Percentiles rank a stretch among this genome's conserved stretches.
Evolutionary conservation across 2,113 vertebrate species (phyloP).

Genomic region (Neogobius melanostomus): DNA sequence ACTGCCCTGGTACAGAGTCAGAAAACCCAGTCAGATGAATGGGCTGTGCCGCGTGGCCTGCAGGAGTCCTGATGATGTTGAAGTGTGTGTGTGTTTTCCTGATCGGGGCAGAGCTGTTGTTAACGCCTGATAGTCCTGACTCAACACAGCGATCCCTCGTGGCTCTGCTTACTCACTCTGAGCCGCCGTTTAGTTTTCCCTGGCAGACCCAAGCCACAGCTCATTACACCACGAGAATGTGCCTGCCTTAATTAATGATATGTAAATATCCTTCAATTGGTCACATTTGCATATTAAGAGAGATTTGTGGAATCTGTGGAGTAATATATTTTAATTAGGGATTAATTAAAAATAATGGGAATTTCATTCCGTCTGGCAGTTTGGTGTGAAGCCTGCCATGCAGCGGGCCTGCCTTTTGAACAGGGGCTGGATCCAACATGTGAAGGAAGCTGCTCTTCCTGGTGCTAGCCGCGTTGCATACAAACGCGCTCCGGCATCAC

Average conservation of each 20-base stretch:
- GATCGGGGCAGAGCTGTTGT: slow-evolving; percentile 51
- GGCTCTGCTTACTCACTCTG: slow-evolving; percentile 74
- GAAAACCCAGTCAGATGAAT: slow-evolving; percentile 7
- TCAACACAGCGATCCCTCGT: slow-evolving; percentile 64
- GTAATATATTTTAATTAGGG: slow-evolving; percentile 99
- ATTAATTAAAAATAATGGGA: slow-evolving; percentile 99
- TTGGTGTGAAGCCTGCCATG: slow-evolving; percentile 86
- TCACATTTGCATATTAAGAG: slow-evolving; percentile 99
- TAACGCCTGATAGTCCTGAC: slow-evolving; percentile 66
- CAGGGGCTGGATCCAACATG: slow-evolving; percentile 49
- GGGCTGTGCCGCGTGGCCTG: slow-evolving; percentile 3
- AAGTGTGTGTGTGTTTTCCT: slow-evolving; percentile 52
- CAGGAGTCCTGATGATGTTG: slow-evolving; percentile 37
- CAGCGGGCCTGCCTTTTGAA: slow-evolving; percentile 77
- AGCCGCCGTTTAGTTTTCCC: slow-evolving; percentile 81
- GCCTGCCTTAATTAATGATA: slow-evolving; percentile 99
- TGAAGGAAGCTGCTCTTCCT: slow-evolving; percentile 62
- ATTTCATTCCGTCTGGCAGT: slow-evolving; percentile 99
- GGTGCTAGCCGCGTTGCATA: slow-evolving; percentile 65
- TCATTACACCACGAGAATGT: slow-evolving; percentile 99
- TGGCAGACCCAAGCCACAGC: slow-evolving; percentile 91
- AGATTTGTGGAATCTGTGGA: slow-evolving; percentile 99
- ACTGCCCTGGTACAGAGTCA: slow-evolving; percentile 16
- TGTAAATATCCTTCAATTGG: slow-evolving; percentile 99
- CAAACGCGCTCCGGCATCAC: slow-evolving; percentile 66